Percentiles rank a stretch among this genome's conserved stretches.
Conservation (phyloP, 2,797 vertebrate genomes). For the Sebastes variabilis region DNA sequence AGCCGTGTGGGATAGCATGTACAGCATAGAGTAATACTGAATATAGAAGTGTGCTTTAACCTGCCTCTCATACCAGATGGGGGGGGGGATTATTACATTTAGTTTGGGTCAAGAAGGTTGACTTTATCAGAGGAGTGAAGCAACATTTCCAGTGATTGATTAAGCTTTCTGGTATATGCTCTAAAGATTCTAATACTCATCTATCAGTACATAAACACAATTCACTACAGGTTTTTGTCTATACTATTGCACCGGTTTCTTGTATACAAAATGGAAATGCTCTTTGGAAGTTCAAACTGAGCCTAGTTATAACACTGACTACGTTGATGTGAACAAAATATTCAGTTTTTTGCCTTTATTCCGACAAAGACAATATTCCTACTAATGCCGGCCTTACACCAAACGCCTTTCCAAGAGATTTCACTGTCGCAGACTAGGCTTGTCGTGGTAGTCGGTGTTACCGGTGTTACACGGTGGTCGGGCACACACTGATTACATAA, state of each 20-base stretch:
- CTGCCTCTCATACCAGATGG: slow-evolving; percentile 44
- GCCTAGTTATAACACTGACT: too few relatives aligned
- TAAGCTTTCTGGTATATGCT: background rate
- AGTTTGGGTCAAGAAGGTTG: slow-evolving; percentile 42
- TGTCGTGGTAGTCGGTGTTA: too few relatives aligned
- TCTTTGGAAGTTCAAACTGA: background rate
- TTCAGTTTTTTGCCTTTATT: too few relatives aligned
- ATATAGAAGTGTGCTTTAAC: slow-evolving; percentile 22
- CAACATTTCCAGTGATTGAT: slow-evolving; percentile 22
- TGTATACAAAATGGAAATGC: background rate
- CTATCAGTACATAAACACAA: background rate
- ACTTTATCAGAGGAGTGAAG: slow-evolving; percentile 19
- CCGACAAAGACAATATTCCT: too few relatives aligned
- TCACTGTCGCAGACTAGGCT: too few relatives aligned
- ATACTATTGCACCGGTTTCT: background rate
- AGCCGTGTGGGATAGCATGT: background rate
- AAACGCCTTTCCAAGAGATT: too few relatives aligned
- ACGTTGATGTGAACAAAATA: background rate
- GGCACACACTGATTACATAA: too few relatives aligned
- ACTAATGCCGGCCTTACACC: too few relatives aligned
- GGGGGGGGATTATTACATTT: slow-evolving; percentile 40
- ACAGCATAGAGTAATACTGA: background rate
- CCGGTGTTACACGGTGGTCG: too few relatives aligned
- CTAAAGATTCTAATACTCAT: background rate
- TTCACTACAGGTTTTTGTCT: background rate